These are phyloP conservation scores for Bilobella aurantiaca DNA, from an alignment of 1,140 invertebrate species.

Conservation along the genomic window DNA sequence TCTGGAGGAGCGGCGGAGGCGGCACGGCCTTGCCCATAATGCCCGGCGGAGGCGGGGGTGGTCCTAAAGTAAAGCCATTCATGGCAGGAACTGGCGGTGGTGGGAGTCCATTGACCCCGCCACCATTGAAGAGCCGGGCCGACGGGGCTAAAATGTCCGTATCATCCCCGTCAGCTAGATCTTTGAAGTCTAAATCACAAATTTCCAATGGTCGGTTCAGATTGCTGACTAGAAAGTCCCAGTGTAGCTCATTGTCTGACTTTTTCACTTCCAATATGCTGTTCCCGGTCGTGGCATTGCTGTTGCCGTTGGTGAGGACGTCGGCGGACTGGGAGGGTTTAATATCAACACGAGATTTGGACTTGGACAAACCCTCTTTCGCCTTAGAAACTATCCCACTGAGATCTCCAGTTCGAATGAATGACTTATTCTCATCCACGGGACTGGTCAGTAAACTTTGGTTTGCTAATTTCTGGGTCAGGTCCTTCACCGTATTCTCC, in stretches of 20 bases:
- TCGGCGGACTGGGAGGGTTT: slow-evolving; percentile 44
- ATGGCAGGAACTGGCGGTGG: slow-evolving; percentile 24
- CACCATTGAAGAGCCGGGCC: not conserved
- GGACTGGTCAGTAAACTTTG: slow-evolving; percentile 52
- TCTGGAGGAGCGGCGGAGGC: slow-evolving; percentile 38
- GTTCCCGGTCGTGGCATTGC: slow-evolving; percentile 39
- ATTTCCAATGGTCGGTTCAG: slow-evolving; percentile 72
- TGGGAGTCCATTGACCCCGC: slow-evolving; percentile 4
- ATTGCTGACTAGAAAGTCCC: slow-evolving; percentile 78
- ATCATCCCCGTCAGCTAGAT: slow-evolving; percentile 50
- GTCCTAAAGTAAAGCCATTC: slow-evolving; percentile 22
- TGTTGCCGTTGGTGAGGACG: slow-evolving; percentile 3
- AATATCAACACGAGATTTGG: slow-evolving; percentile 54
- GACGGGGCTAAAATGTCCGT: slow-evolving; percentile 31
- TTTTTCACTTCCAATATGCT: slow-evolving; percentile 64
- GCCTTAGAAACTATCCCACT: slow-evolving; percentile 68
- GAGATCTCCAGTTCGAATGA: slow-evolving; percentile 47
- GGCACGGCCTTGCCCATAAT: slow-evolving; percentile 40
- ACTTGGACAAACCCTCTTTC: slow-evolving; percentile 77
- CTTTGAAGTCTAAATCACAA: slow-evolving; percentile 49
- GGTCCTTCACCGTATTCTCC: slow-evolving; percentile 72
- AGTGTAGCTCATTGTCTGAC: slow-evolving; percentile 85
- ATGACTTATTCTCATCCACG: slow-evolving; percentile 42
- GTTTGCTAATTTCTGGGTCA: slow-evolving; percentile 69
- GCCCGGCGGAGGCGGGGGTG: slow-evolving; percentile 43